Conservation (phyloP, 2,113 vertebrate genomes). For the Struthio camelus region DNA sequence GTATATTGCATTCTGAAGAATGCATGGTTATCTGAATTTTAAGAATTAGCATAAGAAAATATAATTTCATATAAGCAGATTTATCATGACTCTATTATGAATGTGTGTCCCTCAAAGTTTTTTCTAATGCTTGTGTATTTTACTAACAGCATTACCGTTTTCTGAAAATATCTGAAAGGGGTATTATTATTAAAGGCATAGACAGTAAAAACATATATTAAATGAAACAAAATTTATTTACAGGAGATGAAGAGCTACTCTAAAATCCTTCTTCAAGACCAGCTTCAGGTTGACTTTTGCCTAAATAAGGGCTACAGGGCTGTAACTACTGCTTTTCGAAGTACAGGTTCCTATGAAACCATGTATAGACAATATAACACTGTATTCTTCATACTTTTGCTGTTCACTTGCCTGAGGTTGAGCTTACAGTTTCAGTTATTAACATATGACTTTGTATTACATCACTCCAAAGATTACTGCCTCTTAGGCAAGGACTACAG, state of each 20-base stretch:
- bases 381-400: neutral
- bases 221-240: neutral
- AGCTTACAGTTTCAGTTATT: neutral
- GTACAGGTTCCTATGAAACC: neutral
- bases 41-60: conserved; percentile 4
- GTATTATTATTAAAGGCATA: neutral
- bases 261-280: neutral
- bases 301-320: too few relatives aligned
- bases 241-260: neutral
- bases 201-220: neutral
- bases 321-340: neutral
- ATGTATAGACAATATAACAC: neutral
- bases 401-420: neutral
- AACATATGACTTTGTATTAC: neutral
- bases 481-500: neutral
- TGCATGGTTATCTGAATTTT: neutral
- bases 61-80: conserved; percentile 31
- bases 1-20: neutral
- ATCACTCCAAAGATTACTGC: neutral
- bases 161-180: conserved; percentile 17
- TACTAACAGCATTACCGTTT: neutral
- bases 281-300: neutral
- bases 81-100: neutral
- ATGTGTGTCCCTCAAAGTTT: neutral
- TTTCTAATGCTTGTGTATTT: neutral